phyloP scores from a whole-genome alignment of 30 jellyfish, hydroid and myxozoan genomes.

The Catostylus mosaicus region DNA sequence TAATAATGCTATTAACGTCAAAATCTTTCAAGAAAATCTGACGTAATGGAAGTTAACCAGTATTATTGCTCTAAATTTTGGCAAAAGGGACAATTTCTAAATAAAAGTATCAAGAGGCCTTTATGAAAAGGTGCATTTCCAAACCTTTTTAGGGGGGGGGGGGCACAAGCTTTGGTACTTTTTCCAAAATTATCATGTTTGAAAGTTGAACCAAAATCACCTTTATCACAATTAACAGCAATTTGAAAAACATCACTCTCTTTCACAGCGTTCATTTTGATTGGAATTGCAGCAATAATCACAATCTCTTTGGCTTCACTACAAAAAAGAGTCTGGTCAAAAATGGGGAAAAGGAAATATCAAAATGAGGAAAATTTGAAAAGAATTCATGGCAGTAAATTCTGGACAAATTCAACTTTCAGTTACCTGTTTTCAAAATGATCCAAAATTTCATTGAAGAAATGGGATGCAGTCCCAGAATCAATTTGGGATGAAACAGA shows the following conservation, averaged over 20 bases:
- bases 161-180: no score
- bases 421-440: conserved; percentile 22
- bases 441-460: conserved; percentile 31
- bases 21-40: no score
- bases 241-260: conserved; percentile 47
- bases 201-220: background rate
- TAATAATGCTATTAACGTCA: no score
- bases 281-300: conserved; percentile 33
- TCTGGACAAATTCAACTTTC: no score
- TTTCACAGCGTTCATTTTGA: conserved; percentile 18
- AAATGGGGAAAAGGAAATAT: background rate
- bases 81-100: background rate
- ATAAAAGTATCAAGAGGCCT: background rate
- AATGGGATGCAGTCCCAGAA: conserved; percentile 38
- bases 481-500: conserved; percentile 13
- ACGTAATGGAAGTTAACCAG: background rate
- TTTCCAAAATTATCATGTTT: no score
- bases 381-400: no score
- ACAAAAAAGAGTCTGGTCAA: background rate
- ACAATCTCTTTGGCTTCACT: conserved; percentile 45
- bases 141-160: background rate
- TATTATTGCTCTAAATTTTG: background rate
- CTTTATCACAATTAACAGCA: conserved; percentile 42
- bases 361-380: background rate
- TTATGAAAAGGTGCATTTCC: background rate